A percentile compares a stretch with the other conserved stretches of the same genome.
These are phyloP conservation scores for Eilema depressum DNA, from an alignment of 2,888 invertebrate species.

Conservation along the genomic window DNA sequence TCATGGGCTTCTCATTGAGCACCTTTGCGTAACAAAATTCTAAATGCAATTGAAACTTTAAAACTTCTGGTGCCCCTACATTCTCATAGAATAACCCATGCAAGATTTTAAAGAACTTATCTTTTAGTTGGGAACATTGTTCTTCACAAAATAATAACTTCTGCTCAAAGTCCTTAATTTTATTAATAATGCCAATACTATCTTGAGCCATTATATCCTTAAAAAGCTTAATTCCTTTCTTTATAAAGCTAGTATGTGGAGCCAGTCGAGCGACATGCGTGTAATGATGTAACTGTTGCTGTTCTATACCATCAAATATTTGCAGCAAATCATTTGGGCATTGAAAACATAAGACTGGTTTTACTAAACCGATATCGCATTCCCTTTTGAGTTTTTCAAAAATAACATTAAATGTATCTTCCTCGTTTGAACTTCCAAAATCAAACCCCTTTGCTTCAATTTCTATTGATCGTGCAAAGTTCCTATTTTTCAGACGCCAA, in stretches of 20 bases:
- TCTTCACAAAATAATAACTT: conserved; percentile 79
- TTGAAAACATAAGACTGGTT: conserved; percentile 86
- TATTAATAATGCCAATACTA: conserved; percentile 56
- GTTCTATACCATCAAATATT: conserved; percentile 87
- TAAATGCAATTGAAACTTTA: conserved; percentile 87
- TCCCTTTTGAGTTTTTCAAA: conserved; percentile 83
- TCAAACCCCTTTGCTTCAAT: conserved; percentile 81
- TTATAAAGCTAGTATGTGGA: conserved; percentile 82
- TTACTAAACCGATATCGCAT: conserved; percentile 68
- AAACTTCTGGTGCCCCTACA: conserved; percentile 84
- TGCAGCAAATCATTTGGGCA: conserved; percentile 84
- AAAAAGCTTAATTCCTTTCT: conserved; percentile 76
- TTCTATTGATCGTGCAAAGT: conserved; percentile 78
- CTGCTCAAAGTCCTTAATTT: conserved; percentile 66
- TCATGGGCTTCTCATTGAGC: conserved; percentile 86
- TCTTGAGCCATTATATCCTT: conserved; percentile 73
- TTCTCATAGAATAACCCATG: conserved; percentile 86
- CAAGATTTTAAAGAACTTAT: conserved; percentile 85
- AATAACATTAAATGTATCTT: conserved; percentile 73
- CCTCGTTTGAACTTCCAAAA: conserved; percentile 69
- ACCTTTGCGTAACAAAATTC: conserved; percentile 89
- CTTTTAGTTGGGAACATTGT: conserved; percentile 81
- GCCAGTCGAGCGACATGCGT: conserved; percentile 87
- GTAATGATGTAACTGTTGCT: conserved; percentile 89
- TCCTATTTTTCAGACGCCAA: conserved; percentile 86